Evolutionary conservation across 2,797 vertebrate genomes (phyloP).

Genomic region (Tenualosa thibaudeaui): DNA sequence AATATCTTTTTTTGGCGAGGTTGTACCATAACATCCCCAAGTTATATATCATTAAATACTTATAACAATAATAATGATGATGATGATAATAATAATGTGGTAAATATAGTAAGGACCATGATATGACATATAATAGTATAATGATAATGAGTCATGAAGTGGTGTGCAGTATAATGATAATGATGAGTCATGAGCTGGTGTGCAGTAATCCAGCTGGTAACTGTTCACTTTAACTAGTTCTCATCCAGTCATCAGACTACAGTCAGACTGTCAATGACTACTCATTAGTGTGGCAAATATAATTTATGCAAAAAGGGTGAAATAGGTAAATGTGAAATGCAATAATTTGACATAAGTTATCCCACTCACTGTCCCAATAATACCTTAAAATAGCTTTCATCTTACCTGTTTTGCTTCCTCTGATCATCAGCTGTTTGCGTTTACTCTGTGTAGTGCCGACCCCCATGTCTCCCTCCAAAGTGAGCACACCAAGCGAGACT

Average conservation of each 20-base stretch:
- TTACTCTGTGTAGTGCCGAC: conserved; percentile 81
- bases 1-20: background rate
- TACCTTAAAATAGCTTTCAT: background rate
- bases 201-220: background rate
- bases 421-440: background rate
- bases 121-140: no score
- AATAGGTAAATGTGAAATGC: background rate
- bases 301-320: no score
- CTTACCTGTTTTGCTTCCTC: no score
- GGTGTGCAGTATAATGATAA: background rate
- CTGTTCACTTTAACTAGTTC: no score
- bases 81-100: no score
- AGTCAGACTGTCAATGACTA: background rate
- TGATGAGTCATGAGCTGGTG: background rate
- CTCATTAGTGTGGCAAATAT: no score
- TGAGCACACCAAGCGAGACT: conserved; percentile 97
- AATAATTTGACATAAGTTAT: no score
- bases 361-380: background rate
- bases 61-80: no score
- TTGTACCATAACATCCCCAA: background rate
- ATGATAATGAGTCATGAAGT: background rate
- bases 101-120: no score
- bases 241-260: no score
- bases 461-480: conserved; percentile 96
- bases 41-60: no score